phyloP scores from a whole-genome alignment of 2,888 invertebrate genomes.

The Tanypteryx hageni region DNA sequence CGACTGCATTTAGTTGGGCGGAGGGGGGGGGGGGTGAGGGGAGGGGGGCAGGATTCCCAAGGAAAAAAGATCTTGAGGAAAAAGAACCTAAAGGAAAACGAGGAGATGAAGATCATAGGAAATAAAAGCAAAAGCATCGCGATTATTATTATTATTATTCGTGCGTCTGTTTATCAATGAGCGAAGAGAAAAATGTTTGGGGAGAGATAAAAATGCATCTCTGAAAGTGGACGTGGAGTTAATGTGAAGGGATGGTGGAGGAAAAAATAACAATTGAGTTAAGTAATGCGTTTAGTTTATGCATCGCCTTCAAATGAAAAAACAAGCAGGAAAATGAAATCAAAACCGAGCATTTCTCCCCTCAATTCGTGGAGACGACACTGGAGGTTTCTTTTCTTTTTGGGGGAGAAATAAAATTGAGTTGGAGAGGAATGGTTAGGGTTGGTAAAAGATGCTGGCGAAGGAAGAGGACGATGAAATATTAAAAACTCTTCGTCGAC shows the following conservation, averaged over 20 bases:
- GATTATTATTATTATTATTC: not conserved
- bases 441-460: not conserved
- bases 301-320: not conserved
- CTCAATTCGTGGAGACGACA: not conserved
- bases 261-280: not conserved
- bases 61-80: not conserved
- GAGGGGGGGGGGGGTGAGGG: not conserved
- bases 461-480: not conserved
- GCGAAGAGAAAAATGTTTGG: not conserved
- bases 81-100: not conserved
- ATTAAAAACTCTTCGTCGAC: not conserved
- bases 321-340: no score
- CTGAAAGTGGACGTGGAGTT: no score
- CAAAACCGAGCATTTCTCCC: not conserved
- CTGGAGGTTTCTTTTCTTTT: not conserved
- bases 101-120: not conserved
- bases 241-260: not conserved
- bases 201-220: not conserved
- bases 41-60: not conserved
- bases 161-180: not conserved
- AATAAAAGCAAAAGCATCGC: not conserved
- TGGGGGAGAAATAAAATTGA: not conserved
- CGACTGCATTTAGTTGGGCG: conserved; percentile 15
- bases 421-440: not conserved
- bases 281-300: not conserved